Conservation (phyloP, 1,140 invertebrate species). For the Ceratina calcarata region DNA sequence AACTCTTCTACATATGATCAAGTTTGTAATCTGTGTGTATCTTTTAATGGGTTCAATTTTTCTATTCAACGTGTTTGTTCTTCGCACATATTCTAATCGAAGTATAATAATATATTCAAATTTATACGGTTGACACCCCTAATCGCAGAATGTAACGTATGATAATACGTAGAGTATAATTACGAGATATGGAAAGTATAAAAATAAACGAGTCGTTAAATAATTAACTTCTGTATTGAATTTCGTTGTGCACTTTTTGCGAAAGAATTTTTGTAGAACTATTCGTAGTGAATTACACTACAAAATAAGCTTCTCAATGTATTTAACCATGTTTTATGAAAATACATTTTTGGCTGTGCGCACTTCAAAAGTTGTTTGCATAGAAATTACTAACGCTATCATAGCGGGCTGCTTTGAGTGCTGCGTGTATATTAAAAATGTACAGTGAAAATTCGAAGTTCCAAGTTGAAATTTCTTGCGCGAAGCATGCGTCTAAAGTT, state of each 20-base stretch:
- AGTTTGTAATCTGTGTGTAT: not conserved
- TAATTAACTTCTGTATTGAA: no score
- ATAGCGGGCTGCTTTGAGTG: conserved; percentile 1
- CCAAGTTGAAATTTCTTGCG: not conserved
- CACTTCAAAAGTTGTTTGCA: conserved; percentile 9
- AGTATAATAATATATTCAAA: no score
- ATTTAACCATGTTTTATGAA: not conserved
- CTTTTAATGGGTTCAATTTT: not conserved
- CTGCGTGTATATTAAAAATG: conserved; percentile 2
- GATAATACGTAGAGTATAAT: no score
- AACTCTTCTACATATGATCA: not conserved
- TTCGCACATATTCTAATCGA: no score
- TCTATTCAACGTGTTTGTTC: no score
- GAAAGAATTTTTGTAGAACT: no score
- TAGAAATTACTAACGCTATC: conserved; percentile 2
- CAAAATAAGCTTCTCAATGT: not conserved
- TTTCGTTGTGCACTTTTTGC: no score
- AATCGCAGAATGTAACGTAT: no score
- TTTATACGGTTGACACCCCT: no score
- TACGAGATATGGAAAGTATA: no score
- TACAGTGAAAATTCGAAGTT: not conserved
- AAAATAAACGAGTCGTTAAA: no score
- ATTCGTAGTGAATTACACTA: no score
- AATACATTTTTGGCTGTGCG: not conserved
- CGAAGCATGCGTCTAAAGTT: not conserved